A percentile compares a stretch with the other conserved stretches of the same genome.
Evolutionary conservation across 1,140 invertebrate species (phyloP).

Genomic region (Drosophila kohkoa): DNA sequence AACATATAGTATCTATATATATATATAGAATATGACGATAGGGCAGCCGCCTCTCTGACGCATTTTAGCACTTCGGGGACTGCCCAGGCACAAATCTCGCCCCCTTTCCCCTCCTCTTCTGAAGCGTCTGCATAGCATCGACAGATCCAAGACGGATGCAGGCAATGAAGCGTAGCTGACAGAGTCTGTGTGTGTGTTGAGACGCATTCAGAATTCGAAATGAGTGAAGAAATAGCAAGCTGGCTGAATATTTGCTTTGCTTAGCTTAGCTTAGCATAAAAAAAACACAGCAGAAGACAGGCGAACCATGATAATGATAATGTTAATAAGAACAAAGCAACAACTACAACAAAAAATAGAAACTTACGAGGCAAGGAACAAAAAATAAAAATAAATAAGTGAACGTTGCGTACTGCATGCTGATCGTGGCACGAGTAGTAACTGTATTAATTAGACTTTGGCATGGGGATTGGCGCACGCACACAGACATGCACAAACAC

Average conservation of each 20-base stretch:
- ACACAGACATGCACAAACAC: no score
- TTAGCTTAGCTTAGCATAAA: constrained; percentile 39
- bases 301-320: constrained; percentile 64
- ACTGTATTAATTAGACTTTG: constrained; percentile 18
- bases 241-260: no score
- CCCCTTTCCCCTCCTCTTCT: background rate
- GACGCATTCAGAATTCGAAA: constrained; percentile 58
- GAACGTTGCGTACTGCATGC: constrained; percentile 33
- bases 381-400: background rate
- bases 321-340: constrained; percentile 66
- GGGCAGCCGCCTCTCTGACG: constrained; percentile 38
- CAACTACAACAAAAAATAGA: constrained; percentile 5
- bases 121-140: background rate
- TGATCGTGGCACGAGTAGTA: constrained; percentile 32
- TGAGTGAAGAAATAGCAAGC: constrained; percentile 41
- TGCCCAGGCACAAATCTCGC: constrained; percentile 27
- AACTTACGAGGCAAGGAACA: background rate
- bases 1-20: background rate
- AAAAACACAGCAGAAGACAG: constrained; percentile 37
- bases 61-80: constrained; percentile 65
- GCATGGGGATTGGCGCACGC: constrained; percentile 11
- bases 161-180: constrained; percentile 55
- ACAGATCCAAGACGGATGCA: constrained; percentile 68
- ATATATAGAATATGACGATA: constrained; percentile 69
- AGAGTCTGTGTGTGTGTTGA: constrained; percentile 21